These are phyloP conservation scores for Tachina grossa DNA, from an alignment of 2,888 invertebrate species.

Conservation along the genomic window DNA sequence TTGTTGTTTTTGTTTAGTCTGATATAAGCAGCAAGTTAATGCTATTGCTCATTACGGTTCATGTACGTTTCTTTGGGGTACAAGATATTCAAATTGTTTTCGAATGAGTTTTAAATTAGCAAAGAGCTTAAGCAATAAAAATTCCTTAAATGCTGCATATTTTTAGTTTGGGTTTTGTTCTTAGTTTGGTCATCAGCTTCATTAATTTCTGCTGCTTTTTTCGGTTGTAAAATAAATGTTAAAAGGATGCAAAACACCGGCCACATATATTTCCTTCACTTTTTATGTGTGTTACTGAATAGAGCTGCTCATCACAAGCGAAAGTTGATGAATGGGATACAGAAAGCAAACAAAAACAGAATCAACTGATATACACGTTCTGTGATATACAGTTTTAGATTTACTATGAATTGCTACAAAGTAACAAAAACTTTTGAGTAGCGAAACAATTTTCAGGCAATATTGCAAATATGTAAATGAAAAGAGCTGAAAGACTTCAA, in stretches of 20 bases:
- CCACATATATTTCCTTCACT: neutral
- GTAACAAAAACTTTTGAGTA: slow-evolving; percentile 42
- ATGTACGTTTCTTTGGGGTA: neutral
- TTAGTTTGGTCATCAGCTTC: slow-evolving; percentile 11
- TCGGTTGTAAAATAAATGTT: slow-evolving; percentile 5
- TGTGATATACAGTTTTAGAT: slow-evolving; percentile 1
- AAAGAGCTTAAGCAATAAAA: neutral
- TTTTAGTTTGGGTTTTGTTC: neutral
- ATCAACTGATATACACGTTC: slow-evolving; percentile 14
- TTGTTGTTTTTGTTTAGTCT: too few species aligned
- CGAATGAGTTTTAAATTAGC: neutral
- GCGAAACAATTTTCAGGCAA: slow-evolving; percentile 57
- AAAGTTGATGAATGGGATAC: slow-evolving; percentile 52
- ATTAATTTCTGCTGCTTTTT: slow-evolving; percentile 36
- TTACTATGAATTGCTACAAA: slow-evolving; percentile 26
- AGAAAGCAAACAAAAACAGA: slow-evolving; percentile 31
- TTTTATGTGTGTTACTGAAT: slow-evolving; percentile 24
- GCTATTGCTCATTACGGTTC: neutral
- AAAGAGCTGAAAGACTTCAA: slow-evolving; percentile 1
- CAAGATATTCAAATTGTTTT: neutral
- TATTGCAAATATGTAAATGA: slow-evolving; percentile 54
- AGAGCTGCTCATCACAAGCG: slow-evolving; percentile 34
- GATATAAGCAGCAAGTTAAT: too few species aligned
- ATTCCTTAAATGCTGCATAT: neutral
- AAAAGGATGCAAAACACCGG: slow-evolving; percentile 28